Conservation (phyloP, 2,113 vertebrate genomes). For the Blennius ocellaris region DNA sequence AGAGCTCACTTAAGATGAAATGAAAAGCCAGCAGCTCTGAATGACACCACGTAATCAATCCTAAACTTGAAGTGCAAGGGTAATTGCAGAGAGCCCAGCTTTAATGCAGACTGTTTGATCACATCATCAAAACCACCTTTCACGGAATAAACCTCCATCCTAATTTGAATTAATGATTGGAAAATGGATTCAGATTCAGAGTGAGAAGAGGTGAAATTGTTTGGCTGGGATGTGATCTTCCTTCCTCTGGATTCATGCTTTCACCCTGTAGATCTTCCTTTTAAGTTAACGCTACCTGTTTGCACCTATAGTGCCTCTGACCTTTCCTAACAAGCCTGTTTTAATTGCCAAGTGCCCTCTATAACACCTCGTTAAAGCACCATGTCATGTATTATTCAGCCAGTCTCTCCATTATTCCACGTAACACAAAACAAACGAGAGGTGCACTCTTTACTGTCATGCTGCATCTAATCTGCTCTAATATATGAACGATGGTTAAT, state of each 20-base stretch:
- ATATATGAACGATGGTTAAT: conserved; percentile 47
- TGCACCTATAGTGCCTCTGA: conserved; percentile 26
- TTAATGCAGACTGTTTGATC: conserved; percentile 1
- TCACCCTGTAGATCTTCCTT: conserved; percentile 4
- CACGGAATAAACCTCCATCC: conserved; percentile 2
- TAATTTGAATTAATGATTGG: conserved; percentile 8
- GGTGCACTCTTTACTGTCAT: conserved; percentile 12
- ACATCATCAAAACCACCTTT: conserved; percentile 6
- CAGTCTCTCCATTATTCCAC: conserved; percentile 41
- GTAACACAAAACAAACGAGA: conserved; percentile 42
- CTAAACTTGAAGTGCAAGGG: conserved; percentile 3
- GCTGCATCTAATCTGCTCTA: conserved; percentile 37
- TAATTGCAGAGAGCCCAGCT: neutral
- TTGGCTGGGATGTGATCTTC: neutral
- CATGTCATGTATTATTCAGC: conserved; percentile 63
- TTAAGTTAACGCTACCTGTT: conserved; percentile 11
- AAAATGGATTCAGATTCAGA: neutral
- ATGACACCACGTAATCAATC: conserved; percentile 4
- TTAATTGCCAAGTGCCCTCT: conserved; percentile 49
- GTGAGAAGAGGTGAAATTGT: neutral
- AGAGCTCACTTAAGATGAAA: conserved; percentile 15
- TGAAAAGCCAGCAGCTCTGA: conserved; percentile 5
- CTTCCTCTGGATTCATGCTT: neutral
- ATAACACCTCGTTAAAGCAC: conserved; percentile 63
- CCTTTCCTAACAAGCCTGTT: conserved; percentile 58